A percentile compares a stretch with the other conserved stretches of the same genome.
Evolutionary conservation across 1,140 invertebrate genomes (phyloP).

Genomic region (Hyposmocoma kahamanoa): DNA sequence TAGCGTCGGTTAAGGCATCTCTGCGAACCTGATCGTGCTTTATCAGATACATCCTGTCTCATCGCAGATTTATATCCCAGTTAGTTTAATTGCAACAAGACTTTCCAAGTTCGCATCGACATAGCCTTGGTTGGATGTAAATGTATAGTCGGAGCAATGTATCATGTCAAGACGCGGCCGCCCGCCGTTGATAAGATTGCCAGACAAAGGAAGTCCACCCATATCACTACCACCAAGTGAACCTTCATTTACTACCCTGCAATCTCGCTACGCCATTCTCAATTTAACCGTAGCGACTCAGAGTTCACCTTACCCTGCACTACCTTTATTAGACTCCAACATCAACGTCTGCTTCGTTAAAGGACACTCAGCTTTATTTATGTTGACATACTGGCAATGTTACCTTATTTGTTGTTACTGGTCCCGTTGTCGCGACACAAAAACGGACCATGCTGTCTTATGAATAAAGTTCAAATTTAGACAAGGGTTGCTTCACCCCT

Average conservation of each 20-base stretch:
- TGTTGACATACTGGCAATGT: slow-evolving; percentile 65
- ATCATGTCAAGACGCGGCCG: slow-evolving; percentile 60
- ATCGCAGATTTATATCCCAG: too few species aligned
- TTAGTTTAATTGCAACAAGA: too few species aligned
- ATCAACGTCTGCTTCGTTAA: slow-evolving; percentile 68
- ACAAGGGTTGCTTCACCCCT: slow-evolving; percentile 6
- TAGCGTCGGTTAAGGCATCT: too few species aligned
- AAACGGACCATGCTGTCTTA: slow-evolving; percentile 29
- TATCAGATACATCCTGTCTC: too few species aligned
- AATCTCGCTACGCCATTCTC: slow-evolving; percentile 22
- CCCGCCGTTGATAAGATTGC: slow-evolving; percentile 67
- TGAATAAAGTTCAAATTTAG: slow-evolving; percentile 43
- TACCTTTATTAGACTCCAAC: slow-evolving; percentile 52
- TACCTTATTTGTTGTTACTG: slow-evolving; percentile 53
- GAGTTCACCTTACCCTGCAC: slow-evolving; percentile 34
- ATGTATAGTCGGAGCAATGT: slow-evolving; percentile 51
- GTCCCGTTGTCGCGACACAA: slow-evolving; percentile 18
- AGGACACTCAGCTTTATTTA: slow-evolving; percentile 71
- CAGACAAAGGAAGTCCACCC: slow-evolving; percentile 70
- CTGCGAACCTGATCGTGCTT: too few species aligned
- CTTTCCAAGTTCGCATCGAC: neutral
- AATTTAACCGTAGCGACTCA: slow-evolving; percentile 33
- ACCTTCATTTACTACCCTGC: slow-evolving; percentile 58
- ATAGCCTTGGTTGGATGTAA: slow-evolving; percentile 27
- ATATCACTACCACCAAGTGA: slow-evolving; percentile 65